phyloP scores from a whole-genome alignment of 2,113 vertebrate genomes.

The Alosa alosa region DNA sequence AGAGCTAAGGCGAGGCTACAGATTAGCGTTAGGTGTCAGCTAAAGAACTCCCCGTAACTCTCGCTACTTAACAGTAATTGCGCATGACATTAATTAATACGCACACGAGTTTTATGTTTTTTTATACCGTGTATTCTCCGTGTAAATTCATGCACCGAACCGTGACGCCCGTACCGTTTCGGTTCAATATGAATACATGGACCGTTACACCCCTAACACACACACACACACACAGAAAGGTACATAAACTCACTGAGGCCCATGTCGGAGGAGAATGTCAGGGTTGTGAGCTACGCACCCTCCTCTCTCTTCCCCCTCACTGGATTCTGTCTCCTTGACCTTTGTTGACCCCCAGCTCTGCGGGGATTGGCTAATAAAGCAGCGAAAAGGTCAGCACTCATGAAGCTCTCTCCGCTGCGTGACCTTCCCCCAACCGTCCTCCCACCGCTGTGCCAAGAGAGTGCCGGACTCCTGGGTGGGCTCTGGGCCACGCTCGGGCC shows the following conservation, averaged over 20 bases:
- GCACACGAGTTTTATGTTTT: too few relatives aligned
- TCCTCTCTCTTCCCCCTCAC: background rate
- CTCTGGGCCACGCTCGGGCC: background rate
- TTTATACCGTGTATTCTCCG: too few relatives aligned
- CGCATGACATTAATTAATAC: too few relatives aligned
- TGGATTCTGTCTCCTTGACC: constrained; percentile 3
- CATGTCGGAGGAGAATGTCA: background rate
- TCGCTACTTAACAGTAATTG: too few relatives aligned
- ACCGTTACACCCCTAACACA: too few relatives aligned
- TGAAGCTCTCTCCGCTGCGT: background rate
- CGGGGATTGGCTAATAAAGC: constrained; percentile 6
- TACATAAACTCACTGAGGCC: background rate
- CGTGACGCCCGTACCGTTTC: too few relatives aligned
- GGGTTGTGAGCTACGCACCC: background rate
- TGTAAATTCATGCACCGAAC: too few relatives aligned
- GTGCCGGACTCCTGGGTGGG: background rate
- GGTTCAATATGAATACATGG: too few relatives aligned
- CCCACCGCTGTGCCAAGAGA: background rate
- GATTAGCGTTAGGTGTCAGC: too few relatives aligned
- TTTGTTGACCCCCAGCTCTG: background rate
- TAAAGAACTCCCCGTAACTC: too few relatives aligned
- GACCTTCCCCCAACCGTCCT: background rate
- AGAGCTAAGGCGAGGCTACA: too few relatives aligned
- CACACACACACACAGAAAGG: background rate
- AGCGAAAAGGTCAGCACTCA: constrained; percentile 16